Conservation (phyloP, 2,113 vertebrate genomes). For the Pygoscelis adeliae region DNA sequence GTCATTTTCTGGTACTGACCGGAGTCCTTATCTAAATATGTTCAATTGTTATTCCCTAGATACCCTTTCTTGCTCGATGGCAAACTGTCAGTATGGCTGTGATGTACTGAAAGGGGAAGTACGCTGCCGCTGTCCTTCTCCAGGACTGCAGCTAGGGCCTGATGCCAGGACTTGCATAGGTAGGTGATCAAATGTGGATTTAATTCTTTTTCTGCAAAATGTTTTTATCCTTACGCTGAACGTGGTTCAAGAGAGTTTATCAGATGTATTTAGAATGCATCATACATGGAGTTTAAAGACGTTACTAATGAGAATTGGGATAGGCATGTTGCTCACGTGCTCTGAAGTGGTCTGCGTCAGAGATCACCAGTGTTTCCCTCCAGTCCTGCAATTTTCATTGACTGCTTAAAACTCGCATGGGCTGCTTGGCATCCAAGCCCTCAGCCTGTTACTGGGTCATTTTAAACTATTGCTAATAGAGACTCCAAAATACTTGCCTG, state of each 20-base stretch:
- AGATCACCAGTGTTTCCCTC: rapidly evolving
- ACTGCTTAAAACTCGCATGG: background rate
- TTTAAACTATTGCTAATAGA: background rate
- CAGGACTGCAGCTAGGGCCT: conserved; percentile 90
- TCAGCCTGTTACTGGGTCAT: background rate
- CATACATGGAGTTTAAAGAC: background rate
- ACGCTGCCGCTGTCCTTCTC: conserved; percentile 92
- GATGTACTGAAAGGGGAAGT: conserved; percentile 92
- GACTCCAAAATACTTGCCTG: background rate
- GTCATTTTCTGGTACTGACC: background rate
- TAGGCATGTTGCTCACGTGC: background rate
- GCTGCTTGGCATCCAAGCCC: background rate
- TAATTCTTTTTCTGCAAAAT: background rate
- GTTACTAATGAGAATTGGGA: background rate
- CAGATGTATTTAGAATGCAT: background rate
- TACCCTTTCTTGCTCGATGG: conserved; percentile 89
- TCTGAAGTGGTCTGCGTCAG: background rate
- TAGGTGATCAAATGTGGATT: conserved; percentile 63
- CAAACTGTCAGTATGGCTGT: conserved; percentile 98
- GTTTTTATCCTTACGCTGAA: background rate
- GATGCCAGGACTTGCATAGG: conserved; percentile 94
- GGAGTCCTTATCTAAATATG: background rate
- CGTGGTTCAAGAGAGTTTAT: background rate
- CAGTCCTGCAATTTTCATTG: background rate
- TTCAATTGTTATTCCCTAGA: conserved; percentile 67